Evolutionary conservation across 1,140 invertebrate species (phyloP), one percentile per base, ranked within the genome.

Genomic region (Drusus annulatus): DNA sequence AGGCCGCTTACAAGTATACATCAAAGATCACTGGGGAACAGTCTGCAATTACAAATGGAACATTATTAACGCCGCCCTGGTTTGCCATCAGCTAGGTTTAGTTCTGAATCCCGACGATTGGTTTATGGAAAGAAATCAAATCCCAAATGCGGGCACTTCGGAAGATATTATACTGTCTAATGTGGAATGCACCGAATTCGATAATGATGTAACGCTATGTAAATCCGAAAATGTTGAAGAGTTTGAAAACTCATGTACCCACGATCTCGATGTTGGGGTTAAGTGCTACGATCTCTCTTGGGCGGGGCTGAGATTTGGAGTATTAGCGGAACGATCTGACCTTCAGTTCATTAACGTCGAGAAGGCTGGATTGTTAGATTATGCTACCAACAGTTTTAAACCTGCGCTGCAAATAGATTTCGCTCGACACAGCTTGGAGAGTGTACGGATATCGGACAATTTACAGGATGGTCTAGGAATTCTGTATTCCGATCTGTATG

Each of bases 31-130:
- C 87, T 99, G 98, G 98, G 98, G 98, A 63, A 98, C 97, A 0
- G 96, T 99, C 4, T 99, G 98, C 85, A 97, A 97, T 89, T 96
- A 99, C 86, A 95, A 94, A 28, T 99, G 98, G 97, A 98, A 94
- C 62, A 94, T 96, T n/a, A 91, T 93, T 60, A 95, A 97, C 84
- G 97, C 98, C 2, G 95, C 97, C 0, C 87, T 99, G 21, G 98
- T 97, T 0, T 99, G 98, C 86, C 96, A 98, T 89, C 98, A 99
- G 88, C 87, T 99, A 76, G 98, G 98, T 0, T 90, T 97, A 65
- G 96, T 95, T 0, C 91, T 99, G 6, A 97, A 99, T 88, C 96
- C 97, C 1, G 92, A 96, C 76, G 97, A 98, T 88, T 99, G 98
- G 95, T 92, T 93, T 75, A 87, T 98, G 80, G 93, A 96, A 83